Evolutionary conservation across 2,113 vertebrate genomes (phyloP).

Genomic region (Rhinolophus ferrumequinum): DNA sequence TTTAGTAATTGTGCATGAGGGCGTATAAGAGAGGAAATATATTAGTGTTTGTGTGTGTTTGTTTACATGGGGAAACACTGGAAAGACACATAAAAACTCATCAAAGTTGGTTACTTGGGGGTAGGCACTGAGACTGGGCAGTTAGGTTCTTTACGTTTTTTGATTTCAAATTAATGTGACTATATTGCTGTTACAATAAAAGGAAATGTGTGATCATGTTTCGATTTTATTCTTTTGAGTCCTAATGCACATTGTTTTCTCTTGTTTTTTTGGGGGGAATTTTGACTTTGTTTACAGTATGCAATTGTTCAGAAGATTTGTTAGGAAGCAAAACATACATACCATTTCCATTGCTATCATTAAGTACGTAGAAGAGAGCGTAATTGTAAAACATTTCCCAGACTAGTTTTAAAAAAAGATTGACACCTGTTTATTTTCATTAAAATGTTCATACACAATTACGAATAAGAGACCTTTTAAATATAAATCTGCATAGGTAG

Average conservation of each 20-base stretch:
- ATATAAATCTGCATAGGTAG: background rate
- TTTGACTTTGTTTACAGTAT: background rate
- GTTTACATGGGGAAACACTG: background rate
- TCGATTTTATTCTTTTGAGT: background rate
- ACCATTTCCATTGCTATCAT: background rate
- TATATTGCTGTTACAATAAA: background rate
- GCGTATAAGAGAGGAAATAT: background rate
- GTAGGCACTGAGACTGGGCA: background rate
- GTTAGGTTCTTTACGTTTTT: background rate
- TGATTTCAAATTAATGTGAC: background rate
- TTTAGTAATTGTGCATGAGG: background rate
- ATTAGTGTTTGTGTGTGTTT: background rate
- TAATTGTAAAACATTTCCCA: slow-evolving; percentile 4
- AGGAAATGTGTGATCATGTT: background rate
- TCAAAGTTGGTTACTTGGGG: background rate
- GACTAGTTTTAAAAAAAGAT: background rate
- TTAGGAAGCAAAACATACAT: background rate
- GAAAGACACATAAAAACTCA: background rate
- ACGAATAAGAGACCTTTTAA: background rate
- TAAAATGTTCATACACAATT: background rate
- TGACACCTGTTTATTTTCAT: slow-evolving; percentile 11
- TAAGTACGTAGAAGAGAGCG: background rate
- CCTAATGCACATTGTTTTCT: background rate
- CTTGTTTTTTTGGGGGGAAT: background rate
- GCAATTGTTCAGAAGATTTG: background rate